Evolutionary conservation across 1,140 invertebrate genomes (phyloP), one percentile per base, ranked within the genome.

Genomic region (Drosophila seguyi): DNA sequence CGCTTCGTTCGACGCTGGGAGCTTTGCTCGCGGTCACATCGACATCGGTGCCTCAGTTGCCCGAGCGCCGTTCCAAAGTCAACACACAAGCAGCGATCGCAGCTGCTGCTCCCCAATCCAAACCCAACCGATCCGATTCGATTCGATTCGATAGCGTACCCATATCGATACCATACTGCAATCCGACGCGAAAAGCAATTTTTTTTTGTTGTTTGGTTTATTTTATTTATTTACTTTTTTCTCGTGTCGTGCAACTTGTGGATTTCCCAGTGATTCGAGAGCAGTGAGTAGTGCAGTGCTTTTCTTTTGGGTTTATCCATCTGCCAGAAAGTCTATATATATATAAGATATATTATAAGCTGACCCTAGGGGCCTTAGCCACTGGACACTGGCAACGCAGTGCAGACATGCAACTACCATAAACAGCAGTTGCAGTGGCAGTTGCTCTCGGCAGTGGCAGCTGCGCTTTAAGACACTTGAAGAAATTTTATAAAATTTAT

Each of bases 61-160:
- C 76, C 74, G 81, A 84, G 80, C 62, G 81, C 81, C 76, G 84
- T 88, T 73, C 76, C 84, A 88, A 84, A 88, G 85, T 88, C 84
- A 90, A 88, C 84, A 88, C 78, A 80, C 68, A 71, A 71, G 53
- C 55, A 39, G 36, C 71, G 72, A 63, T 68, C 65, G 62, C 42
- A n/a, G 52, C 42, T 62, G 67, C 18, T 10, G 11, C 6, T 25
- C 25, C 10, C 42, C 10, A 25, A 8, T 2, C 65, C 52, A 61
- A 31, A 2, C 29, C 29, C 10, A 31, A 1, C 3, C 31, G 6
- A 34, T 8, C 4, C 31, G 31, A 11, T 34, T 14, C 60, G 27
- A 48, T 48, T 29, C 67, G 53, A 38, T 41, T 10, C 34, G 48
- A 50, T 56, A 36, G n/a, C 52, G 52, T 25, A 38, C 52, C 52